A percentile compares a stretch with the other conserved stretches of the same genome.
Conservation (phyloP, 2,797 vertebrate species). For the Heteromormyrus szaboi region DNA sequence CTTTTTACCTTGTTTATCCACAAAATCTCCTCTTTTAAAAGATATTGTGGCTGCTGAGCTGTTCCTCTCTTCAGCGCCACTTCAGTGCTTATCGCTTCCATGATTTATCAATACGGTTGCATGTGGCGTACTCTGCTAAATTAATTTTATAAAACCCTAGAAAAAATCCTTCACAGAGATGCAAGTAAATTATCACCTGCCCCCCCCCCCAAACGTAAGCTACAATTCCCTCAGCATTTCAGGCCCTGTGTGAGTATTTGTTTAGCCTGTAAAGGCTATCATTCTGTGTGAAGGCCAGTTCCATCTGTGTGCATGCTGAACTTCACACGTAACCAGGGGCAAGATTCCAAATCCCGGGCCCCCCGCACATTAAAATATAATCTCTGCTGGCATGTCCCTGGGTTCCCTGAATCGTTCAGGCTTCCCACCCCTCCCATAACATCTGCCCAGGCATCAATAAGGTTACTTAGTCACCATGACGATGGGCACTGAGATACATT, state of each 20-base stretch:
- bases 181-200: background rate
- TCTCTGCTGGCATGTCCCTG: background rate
- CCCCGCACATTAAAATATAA: background rate
- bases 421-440: background rate
- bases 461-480: conserved; percentile 47
- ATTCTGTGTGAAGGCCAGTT: background rate
- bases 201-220: background rate
- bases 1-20: no score
- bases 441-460: conserved; percentile 29
- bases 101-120: no score
- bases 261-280: background rate
- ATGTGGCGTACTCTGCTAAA: no score
- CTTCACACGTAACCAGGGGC: conserved; percentile 26
- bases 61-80: no score
- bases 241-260: background rate
- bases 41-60: no score
- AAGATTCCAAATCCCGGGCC: background rate
- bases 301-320: conserved; percentile 47
- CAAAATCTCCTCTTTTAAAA: no score
- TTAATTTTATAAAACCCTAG: no score
- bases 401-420: background rate
- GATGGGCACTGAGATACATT: conserved; percentile 57
- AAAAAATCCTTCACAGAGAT: background rate
- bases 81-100: no score
- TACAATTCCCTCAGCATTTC: background rate